Evolutionary conservation across 2,797 vertebrate genomes (phyloP).

Genomic region (Streptopelia turtur): DNA sequence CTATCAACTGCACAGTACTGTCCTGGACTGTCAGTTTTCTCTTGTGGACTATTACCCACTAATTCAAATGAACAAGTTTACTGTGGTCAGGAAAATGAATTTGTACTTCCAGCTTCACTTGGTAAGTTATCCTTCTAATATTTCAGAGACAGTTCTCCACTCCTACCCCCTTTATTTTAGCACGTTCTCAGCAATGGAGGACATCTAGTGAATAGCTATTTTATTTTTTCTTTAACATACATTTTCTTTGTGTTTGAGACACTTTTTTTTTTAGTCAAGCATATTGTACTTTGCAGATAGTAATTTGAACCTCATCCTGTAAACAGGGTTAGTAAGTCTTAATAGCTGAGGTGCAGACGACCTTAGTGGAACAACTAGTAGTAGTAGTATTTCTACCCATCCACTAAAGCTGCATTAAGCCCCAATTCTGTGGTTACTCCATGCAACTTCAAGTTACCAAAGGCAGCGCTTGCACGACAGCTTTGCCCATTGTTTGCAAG

Average conservation of each 20-base stretch:
- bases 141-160: neutral
- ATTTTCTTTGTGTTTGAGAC: neutral
- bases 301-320: neutral
- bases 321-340: neutral
- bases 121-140: neutral
- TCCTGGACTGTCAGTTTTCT: neutral
- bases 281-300: neutral
- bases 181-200: neutral
- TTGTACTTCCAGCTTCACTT: neutral
- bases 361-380: neutral
- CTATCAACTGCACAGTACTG: neutral
- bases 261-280: neutral
- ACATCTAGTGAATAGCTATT: neutral
- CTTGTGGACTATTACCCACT: neutral
- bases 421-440: neutral
- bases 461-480: neutral
- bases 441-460: neutral
- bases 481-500: neutral
- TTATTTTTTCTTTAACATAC: neutral
- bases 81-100: conserved; percentile 6
- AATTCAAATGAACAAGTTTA: conserved; percentile 14
- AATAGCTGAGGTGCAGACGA: neutral
- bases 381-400: neutral
- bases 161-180: neutral
- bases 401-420: neutral